These are phyloP conservation scores for Felis catus DNA, from an alignment of 2,113 vertebrate species.

Conservation along the genomic window F.catus_Fca126_mat1.0 CM031417.1:75757501-75758000, in stretches of 20 bases:
- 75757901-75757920: background rate
- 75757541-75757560: background rate
- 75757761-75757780: background rate
- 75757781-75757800: background rate
- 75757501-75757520: background rate
- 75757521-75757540: background rate
- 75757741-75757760: slow-evolving; percentile 10
- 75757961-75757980: background rate
- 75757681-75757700: background rate
- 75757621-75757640: background rate
- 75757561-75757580: background rate
- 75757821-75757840: background rate
- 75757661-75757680: background rate
- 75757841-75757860: background rate
- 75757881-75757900: background rate
- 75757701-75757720: background rate
- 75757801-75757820: background rate
- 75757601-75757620: no score
- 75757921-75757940: background rate
- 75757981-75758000: background rate
- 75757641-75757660: background rate
- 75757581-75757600: background rate
- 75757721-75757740: background rate
- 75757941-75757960: background rate
- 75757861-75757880: background rate